A percentile compares a stretch with the other conserved stretches of the same genome.
These are phyloP conservation scores for Proteles cristata DNA, from an alignment of 2,113 vertebrate genomes.

Conservation along the genomic window DNA sequence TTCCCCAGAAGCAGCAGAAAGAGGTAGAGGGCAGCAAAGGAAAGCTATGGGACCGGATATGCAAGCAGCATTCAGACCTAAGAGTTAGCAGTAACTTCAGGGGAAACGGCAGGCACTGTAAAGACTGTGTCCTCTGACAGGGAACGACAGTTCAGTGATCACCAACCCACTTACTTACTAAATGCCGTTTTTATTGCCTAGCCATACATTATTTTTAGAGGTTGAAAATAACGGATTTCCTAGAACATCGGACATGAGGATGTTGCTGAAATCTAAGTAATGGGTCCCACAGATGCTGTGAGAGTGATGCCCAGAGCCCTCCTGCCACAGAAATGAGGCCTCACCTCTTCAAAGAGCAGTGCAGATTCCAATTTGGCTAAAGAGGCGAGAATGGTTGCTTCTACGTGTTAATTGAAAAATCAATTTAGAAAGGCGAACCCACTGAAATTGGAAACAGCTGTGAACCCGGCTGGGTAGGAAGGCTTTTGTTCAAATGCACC, in stretches of 20 bases:
- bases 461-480: slow-evolving; percentile 4
- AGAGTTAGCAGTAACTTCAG: neutral
- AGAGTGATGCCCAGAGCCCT: rapidly evolving
- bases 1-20: neutral
- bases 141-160: neutral
- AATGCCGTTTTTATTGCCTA: neutral
- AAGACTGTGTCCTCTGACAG: neutral
- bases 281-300: neutral
- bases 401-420: slow-evolving; percentile 1
- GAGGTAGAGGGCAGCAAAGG: neutral
- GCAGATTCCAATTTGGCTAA: neutral
- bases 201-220: neutral
- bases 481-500: neutral
- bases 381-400: neutral
- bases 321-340: neutral
- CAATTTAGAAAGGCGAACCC: slow-evolving; percentile 33
- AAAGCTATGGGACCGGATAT: neutral
- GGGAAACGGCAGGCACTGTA: too few relatives aligned
- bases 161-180: neutral
- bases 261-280: neutral
- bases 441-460: slow-evolving; percentile 21
- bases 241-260: neutral
- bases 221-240: neutral
- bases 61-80: neutral
- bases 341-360: neutral